phyloP scores from a whole-genome alignment of 2,113 vertebrate species.

The Rhinolophus ferrumequinum region DNA sequence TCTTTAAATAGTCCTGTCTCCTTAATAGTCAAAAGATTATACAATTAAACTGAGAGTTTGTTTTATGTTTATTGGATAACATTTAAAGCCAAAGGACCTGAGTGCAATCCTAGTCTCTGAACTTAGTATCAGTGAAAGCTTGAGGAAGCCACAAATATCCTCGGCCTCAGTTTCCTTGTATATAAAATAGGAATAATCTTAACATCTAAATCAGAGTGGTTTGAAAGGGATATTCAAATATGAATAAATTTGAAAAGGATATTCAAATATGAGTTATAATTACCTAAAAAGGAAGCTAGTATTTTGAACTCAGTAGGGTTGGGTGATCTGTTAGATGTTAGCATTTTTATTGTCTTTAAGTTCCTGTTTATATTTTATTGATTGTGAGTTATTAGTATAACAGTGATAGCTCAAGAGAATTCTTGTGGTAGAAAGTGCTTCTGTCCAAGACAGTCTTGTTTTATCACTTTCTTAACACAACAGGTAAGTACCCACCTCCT shows the following conservation, averaged over 20 bases:
- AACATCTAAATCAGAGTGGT: background rate
- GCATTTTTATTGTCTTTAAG: conserved; percentile 19
- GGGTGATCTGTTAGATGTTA: background rate
- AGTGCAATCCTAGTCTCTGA: background rate
- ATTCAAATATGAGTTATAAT: conserved; percentile 23
- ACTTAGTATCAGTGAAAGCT: background rate
- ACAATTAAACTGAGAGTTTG: background rate
- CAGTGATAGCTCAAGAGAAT: background rate
- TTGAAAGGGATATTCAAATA: background rate
- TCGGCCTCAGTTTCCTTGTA: background rate
- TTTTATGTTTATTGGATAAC: background rate
- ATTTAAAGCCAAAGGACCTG: conserved; percentile 7
- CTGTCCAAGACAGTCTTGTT: background rate
- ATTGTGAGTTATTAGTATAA: background rate
- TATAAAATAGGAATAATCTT: conserved; percentile 10
- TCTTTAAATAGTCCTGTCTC: background rate
- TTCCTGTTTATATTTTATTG: background rate
- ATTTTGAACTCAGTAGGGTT: background rate
- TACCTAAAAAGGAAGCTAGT: background rate
- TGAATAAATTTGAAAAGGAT: background rate
- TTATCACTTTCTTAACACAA: background rate
- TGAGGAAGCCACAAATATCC: background rate
- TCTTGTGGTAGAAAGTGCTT: background rate
- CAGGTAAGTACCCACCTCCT: background rate
- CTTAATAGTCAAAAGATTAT: background rate